Percentiles rank a stretch among this genome's conserved stretches.
These are phyloP conservation scores for Mesocentrotus franciscanus DNA, from an alignment of 53 echinoderm and acorn worm species.

Conservation along the genomic window DNA sequence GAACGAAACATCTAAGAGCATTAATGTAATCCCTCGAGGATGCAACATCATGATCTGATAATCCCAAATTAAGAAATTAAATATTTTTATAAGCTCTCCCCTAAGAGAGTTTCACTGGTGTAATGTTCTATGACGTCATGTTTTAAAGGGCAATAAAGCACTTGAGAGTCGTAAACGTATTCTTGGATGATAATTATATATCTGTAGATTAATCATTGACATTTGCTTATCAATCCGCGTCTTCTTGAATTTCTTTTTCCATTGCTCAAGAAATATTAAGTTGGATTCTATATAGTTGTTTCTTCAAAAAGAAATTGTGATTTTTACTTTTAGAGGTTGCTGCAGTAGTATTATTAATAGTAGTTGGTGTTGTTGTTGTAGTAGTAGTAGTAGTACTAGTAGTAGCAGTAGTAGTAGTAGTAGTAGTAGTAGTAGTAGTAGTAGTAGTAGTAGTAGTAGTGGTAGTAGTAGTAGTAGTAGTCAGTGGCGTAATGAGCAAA, in stretches of 20 bases:
- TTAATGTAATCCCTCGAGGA: conserved; percentile 9
- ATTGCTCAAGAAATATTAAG: not conserved
- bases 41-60: not conserved
- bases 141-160: conserved; percentile 5
- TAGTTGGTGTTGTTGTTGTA: too few relatives aligned
- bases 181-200: not conserved
- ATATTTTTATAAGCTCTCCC: conserved; percentile 2
- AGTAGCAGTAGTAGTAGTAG: too few relatives aligned
- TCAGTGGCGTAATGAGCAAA: too few relatives aligned
- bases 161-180: not conserved
- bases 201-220: not conserved
- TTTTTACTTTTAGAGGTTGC: not conserved
- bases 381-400: too few relatives aligned
- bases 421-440: too few relatives aligned
- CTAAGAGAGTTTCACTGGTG: not conserved
- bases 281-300: not conserved
- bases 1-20: not conserved
- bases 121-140: not conserved
- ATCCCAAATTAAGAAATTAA: conserved; percentile 29
- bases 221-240: not conserved
- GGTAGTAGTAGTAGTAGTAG: too few relatives aligned
- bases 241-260: not conserved
- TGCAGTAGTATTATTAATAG: too few relatives aligned
- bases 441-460: too few relatives aligned
- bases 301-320: not conserved